Conservation (phyloP, 2,113 vertebrate genomes). For the Muntiacus muntjak region DNA sequence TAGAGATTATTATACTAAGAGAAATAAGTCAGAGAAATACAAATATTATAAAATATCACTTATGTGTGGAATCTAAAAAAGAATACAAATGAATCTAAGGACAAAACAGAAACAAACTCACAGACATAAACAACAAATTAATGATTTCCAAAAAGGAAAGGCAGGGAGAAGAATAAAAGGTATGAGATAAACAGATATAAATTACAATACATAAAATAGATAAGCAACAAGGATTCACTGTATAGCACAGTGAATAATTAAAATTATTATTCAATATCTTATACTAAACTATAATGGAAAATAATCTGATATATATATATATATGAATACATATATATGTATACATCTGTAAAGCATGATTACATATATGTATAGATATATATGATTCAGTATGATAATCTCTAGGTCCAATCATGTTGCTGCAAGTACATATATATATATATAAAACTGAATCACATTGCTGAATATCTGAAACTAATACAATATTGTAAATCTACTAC, state of each 20-base stretch:
- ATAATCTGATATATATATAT: background rate
- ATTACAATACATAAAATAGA: background rate
- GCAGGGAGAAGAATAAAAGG: background rate
- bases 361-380: background rate
- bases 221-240: background rate
- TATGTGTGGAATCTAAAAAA: background rate
- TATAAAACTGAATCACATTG: background rate
- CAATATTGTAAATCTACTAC: background rate
- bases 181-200: background rate
- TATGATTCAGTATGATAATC: background rate
- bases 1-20: background rate
- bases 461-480: background rate
- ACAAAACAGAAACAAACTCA: background rate
- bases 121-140: background rate
- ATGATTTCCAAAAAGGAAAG: background rate
- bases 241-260: background rate
- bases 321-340: background rate
- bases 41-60: background rate
- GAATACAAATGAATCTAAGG: background rate
- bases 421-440: background rate
- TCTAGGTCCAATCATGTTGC: background rate
- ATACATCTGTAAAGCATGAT: background rate
- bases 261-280: background rate
- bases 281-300: background rate
- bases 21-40: background rate